phyloP scores from a whole-genome alignment of 2,888 invertebrate genomes.

The Drosophila anomelani region DNA sequence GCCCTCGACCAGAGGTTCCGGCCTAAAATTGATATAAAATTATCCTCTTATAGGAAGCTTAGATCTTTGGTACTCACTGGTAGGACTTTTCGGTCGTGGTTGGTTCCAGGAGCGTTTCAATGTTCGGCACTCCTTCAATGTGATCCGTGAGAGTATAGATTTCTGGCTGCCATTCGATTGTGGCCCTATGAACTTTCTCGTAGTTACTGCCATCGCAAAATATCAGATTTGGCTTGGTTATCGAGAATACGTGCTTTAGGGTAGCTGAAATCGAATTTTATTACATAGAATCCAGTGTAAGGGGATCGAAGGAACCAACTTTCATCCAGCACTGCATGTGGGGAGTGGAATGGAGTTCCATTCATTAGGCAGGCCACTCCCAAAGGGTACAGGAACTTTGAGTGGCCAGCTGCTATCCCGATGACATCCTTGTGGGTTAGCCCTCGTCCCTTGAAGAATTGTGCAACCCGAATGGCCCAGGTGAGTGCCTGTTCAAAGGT shows the following conservation, averaged over 20 bases:
- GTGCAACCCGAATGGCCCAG: conserved; percentile 1
- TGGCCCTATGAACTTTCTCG: neutral
- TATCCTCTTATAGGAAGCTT: neutral
- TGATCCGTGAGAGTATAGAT: conserved; percentile 1
- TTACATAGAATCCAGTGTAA: too few relatives aligned
- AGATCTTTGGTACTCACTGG: neutral
- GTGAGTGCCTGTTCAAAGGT: neutral
- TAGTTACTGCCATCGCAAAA: neutral
- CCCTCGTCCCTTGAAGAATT: neutral
- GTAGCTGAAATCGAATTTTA: neutral
- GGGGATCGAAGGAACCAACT: neutral
- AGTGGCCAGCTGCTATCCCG: neutral
- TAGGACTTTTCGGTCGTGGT: neutral
- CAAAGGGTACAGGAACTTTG: neutral
- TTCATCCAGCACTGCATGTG: conserved; percentile 1
- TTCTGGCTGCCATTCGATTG: neutral
- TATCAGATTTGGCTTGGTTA: neutral
- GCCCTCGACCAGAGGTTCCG: neutral
- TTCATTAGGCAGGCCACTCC: conserved; percentile 1
- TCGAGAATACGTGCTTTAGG: neutral
- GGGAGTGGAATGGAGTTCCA: neutral
- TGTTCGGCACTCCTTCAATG: neutral
- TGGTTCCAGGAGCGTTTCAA: neutral
- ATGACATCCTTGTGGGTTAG: conserved; percentile 1
- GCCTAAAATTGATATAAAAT: neutral